These are phyloP conservation scores for Brachyopa scutellaris DNA, from an alignment of 2,888 invertebrate genomes.

Conservation along the genomic window DNA sequence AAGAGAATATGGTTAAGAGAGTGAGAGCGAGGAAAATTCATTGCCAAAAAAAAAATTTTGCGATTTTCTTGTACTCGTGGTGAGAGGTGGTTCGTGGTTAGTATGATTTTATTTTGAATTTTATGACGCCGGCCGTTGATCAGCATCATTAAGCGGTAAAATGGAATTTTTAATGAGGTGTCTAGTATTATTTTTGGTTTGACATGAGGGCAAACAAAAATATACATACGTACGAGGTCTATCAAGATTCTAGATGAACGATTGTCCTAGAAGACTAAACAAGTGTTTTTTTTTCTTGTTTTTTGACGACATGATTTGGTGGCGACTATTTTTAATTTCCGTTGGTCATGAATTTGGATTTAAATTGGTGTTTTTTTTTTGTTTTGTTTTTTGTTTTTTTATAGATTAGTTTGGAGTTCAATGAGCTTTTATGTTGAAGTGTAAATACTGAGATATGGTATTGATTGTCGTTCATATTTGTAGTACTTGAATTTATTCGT, in stretches of 20 bases:
- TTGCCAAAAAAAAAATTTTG: no score
- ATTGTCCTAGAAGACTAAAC: neutral
- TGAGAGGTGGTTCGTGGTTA: neutral
- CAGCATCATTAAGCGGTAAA: conserved; percentile 26
- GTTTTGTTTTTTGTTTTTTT: no score
- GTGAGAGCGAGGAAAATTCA: neutral
- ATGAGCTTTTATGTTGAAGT: no score
- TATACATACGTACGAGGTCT: no score
- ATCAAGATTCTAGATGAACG: neutral
- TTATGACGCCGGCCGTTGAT: conserved; percentile 15
- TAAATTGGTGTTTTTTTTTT: no score
- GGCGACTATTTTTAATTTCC: neutral
- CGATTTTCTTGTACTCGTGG: no score
- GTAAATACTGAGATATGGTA: no score
- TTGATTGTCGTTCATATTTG: no score
- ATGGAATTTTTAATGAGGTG: conserved; percentile 40
- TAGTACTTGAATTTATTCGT: no score
- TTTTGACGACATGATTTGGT: neutral
- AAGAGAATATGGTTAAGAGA: neutral
- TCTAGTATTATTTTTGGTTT: neutral
- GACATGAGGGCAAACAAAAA: neutral
- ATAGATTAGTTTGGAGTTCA: no score
- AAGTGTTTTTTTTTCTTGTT: neutral
- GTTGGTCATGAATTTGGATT: no score
- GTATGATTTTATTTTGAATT: conserved; percentile 35